A percentile compares a stretch with the other conserved stretches of the same genome.
Evolutionary conservation across 2,888 invertebrate species (phyloP).

Genomic region (Caenorhabditis angaria): DNA sequence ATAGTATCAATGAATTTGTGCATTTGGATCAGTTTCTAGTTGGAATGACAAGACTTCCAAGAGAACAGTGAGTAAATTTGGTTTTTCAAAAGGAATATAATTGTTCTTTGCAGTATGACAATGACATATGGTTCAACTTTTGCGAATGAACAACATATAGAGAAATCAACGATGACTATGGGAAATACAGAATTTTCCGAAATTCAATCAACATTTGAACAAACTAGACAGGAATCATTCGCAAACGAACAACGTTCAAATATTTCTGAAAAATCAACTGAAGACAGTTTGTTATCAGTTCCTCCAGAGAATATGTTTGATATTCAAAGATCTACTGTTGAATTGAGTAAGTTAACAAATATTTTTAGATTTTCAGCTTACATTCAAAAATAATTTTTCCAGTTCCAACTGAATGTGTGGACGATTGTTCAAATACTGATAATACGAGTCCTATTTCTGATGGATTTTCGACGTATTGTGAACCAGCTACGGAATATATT

Average conservation of each 20-base stretch:
- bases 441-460: neutral
- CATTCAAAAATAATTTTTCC: no score
- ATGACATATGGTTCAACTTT: constrained; percentile 8
- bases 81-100: neutral
- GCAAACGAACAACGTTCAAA: no score
- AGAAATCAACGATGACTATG: neutral
- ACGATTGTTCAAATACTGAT: neutral
- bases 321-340: neutral
- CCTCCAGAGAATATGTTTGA: neutral
- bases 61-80: neutral
- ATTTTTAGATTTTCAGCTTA: no score
- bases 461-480: neutral
- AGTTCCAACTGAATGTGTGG: neutral
- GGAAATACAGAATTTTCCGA: neutral
- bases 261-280: neutral
- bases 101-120: neutral
- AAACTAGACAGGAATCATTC: neutral
- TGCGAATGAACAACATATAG: constrained; percentile 1
- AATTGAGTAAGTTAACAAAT: neutral
- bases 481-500: neutral
- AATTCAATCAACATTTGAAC: neutral
- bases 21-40: constrained; percentile 1
- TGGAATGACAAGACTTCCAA: constrained; percentile 12
- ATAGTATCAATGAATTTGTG: constrained; percentile 17
- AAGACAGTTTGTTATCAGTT: neutral